phyloP scores from a whole-genome alignment of 1,140 invertebrate species.

The Zaprionus lachaisei region DNA sequence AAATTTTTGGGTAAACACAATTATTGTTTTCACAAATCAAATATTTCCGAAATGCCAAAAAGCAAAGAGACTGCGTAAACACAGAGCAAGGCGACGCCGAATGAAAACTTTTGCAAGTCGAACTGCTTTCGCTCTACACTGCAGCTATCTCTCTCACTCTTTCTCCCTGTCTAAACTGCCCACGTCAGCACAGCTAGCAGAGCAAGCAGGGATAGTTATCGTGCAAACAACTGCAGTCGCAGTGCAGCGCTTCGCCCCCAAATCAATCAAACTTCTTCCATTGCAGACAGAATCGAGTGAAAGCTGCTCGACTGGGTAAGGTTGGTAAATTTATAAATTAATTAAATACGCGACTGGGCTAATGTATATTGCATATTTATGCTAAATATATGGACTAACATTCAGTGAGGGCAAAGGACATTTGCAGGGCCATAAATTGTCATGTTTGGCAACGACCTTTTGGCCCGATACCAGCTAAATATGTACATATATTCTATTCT shows the following conservation, averaged over 20 bases:
- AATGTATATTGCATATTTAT: conserved; percentile 50
- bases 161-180: conserved; percentile 6
- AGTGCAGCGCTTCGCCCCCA: not conserved
- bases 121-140: not conserved
- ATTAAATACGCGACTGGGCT: conserved; percentile 5
- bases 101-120: not conserved
- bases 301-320: not conserved
- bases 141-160: not conserved
- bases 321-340: conserved; percentile 14
- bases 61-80: conserved; percentile 10
- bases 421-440: conserved; percentile 48
- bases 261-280: conserved; percentile 3
- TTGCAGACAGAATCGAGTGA: not conserved
- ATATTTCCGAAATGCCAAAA: conserved; percentile 50
- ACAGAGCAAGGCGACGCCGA: not conserved
- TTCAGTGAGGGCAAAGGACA: conserved; percentile 17
- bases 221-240: conserved; percentile 20
- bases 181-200: conserved; percentile 46
- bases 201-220: not conserved
- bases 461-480: not conserved
- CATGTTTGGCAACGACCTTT: conserved; percentile 19
- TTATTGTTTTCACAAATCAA: conserved; percentile 58
- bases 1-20: conserved; percentile 68
- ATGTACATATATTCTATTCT: conserved; percentile 14
- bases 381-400: conserved; percentile 41